These are phyloP conservation scores for Arvicanthis niloticus DNA, from an alignment of 2,113 vertebrate genomes.

Conservation along the genomic window DNA sequence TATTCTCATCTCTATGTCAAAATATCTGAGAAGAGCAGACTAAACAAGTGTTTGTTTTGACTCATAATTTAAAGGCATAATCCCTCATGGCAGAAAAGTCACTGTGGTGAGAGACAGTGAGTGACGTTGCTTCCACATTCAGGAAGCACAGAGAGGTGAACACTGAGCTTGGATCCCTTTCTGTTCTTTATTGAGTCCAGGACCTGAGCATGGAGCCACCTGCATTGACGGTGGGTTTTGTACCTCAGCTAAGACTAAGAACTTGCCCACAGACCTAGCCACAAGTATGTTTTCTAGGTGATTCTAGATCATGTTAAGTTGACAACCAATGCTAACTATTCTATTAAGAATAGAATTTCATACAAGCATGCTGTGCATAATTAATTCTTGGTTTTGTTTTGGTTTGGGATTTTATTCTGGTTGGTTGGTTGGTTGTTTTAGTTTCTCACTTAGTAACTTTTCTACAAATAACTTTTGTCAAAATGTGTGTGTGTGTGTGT, in stretches of 20 bases:
- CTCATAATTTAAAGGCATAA: not conserved
- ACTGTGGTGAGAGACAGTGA: not conserved
- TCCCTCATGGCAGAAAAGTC: not conserved
- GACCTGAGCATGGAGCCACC: not conserved
- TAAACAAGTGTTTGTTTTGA: not conserved
- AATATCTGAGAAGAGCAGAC: not conserved
- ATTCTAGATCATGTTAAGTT: not conserved
- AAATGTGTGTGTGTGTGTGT: not conserved
- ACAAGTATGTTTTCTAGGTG: not conserved
- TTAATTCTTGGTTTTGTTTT: not conserved
- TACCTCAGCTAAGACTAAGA: not conserved
- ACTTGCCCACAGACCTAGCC: not conserved
- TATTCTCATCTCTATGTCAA: not conserved
- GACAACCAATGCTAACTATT: not conserved
- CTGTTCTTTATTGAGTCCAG: not conserved
- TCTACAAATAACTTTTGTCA: not conserved
- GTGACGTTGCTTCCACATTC: not conserved
- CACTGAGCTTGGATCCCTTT: not conserved
- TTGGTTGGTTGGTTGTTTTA: too few species aligned
- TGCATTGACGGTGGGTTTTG: too few species aligned
- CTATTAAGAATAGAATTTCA: not conserved
- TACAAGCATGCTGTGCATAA: not conserved
- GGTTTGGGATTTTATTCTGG: not conserved
- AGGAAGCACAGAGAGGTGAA: not conserved
- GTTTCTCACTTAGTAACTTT: not conserved